These are phyloP conservation scores for Formica exsecta DNA, from an alignment of 1,140 invertebrate species.

Conservation along the genomic window DNA sequence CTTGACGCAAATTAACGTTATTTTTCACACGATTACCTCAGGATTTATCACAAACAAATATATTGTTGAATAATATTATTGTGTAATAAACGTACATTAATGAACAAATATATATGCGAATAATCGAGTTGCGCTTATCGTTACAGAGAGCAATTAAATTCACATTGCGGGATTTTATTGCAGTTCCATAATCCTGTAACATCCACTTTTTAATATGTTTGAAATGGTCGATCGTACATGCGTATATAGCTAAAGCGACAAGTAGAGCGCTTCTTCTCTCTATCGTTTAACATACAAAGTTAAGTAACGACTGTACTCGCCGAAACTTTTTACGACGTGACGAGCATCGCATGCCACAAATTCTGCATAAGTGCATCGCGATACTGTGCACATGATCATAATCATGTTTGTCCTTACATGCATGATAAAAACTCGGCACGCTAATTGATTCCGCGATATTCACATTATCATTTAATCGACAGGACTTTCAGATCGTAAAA, in stretches of 20 bases:
- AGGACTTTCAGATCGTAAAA: constrained; percentile 8
- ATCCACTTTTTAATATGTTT: constrained; percentile 7
- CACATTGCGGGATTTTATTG: constrained; percentile 41
- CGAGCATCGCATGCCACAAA: constrained; percentile 18
- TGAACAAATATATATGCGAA: not conserved
- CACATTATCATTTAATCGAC: constrained; percentile 40
- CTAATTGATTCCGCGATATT: constrained; percentile 58
- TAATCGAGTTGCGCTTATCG: not conserved
- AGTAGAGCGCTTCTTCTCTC: not conserved
- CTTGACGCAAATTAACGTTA: not conserved
- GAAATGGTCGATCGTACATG: constrained; percentile 9
- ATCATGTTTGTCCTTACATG: not conserved
- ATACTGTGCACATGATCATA: not conserved
- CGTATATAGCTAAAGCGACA: not conserved
- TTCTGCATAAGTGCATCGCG: constrained; percentile 31
- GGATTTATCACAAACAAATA: constrained; percentile 42
- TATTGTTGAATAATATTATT: not conserved
- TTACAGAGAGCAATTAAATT: constrained; percentile 51
- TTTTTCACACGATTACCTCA: not conserved
- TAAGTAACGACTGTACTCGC: not conserved
- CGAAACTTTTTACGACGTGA: constrained; percentile 23
- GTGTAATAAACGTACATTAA: not conserved
- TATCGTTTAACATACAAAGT: constrained; percentile 28
- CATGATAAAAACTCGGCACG: constrained; percentile 18
- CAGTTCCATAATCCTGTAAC: constrained; percentile 21